Evolutionary conservation across 2,888 invertebrate species (phyloP), one percentile per base, ranked within the genome.

Genomic region (Acheta domesticus): DNA sequence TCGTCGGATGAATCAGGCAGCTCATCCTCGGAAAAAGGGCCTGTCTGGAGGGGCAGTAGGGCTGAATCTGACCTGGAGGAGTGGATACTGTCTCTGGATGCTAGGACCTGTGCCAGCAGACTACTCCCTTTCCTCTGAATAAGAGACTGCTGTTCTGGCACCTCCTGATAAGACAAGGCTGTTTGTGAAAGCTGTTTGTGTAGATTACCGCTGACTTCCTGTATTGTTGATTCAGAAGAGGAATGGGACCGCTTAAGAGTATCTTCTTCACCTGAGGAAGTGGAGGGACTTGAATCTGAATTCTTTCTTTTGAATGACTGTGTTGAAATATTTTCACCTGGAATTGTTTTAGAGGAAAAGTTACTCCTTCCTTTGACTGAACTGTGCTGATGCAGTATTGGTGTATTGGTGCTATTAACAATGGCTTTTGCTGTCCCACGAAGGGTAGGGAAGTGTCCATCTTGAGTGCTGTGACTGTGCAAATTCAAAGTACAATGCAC

Each of bases 371-470:
- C 21, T 12, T 75, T 48, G 21, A 49, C 36, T 21, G n/a, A 49
- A 49, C 21, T 78, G 49, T 48, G 21, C 20, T 49, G n/a, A 50
- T 74, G 21, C 76, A 79, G 8, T n/a, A n/a, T n/a, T 19, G 62
- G n/a, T 14, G 80, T 74, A 11, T 49, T 50, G 48, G 50, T 48
- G 21, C 74, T 79, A 23, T 50, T 78, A 62, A 21, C 48, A 74
- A 77, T 78, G 20, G 80, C 78, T 14, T 79, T 77, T 21, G 80
- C 78, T 20, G 75, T 81, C 73, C 80, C 77, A 23, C 79, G 79
- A 11, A 75, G 79, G 2, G 21, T 14, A 14, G 23, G 75, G n/a
- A 75, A 62, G 4, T 73, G 75, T 49, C 79, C 78, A 20, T 74
- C 79, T 75, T 77, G n/a, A 79, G 19, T 21, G 19, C 23, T 73